A percentile compares a stretch with the other conserved stretches of the same genome.
These are phyloP conservation scores for Lepus townsendii DNA, from an alignment of 2,797 vertebrate species.

Conservation along the genomic window DNA sequence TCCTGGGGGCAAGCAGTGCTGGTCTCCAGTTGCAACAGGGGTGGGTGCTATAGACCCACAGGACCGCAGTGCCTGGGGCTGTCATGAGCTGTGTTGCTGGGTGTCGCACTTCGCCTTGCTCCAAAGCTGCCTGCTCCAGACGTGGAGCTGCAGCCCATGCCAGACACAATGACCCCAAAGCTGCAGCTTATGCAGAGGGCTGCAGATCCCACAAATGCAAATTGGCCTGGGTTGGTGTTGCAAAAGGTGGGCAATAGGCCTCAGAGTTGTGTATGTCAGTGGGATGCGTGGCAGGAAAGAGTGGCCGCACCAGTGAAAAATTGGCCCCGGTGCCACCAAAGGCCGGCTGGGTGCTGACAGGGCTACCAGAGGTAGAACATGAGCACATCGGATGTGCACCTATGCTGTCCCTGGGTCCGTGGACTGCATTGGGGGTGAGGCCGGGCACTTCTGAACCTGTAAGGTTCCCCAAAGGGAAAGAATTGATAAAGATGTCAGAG, in stretches of 20 bases:
- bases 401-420: conserved; percentile 78
- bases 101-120: conserved; percentile 76
- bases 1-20: not conserved
- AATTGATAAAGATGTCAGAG: not conserved
- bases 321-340: conserved; percentile 64
- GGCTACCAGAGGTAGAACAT: conserved; percentile 63
- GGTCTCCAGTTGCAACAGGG: not conserved
- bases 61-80: conserved; percentile 70
- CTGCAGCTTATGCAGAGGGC: conserved; percentile 65
- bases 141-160: conserved; percentile 68
- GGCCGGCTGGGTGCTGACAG: conserved; percentile 72
- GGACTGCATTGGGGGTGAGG: not conserved
- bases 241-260: conserved; percentile 28
- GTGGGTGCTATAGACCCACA: not conserved
- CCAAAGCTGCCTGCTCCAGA: conserved; percentile 89
- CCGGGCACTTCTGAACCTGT: rapidly evolving
- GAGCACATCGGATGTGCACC: not conserved
- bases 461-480: conserved; percentile 78
- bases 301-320: conserved; percentile 89
- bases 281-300: conserved; percentile 80
- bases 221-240: conserved; percentile 81
- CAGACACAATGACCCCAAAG: conserved; percentile 65
- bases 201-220: conserved; percentile 86
- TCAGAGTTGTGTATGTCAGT: conserved; percentile 86
- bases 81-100: conserved; percentile 84